Conservation (phyloP, 2,888 invertebrate genomes). For the Sipunculus nudus region DNA sequence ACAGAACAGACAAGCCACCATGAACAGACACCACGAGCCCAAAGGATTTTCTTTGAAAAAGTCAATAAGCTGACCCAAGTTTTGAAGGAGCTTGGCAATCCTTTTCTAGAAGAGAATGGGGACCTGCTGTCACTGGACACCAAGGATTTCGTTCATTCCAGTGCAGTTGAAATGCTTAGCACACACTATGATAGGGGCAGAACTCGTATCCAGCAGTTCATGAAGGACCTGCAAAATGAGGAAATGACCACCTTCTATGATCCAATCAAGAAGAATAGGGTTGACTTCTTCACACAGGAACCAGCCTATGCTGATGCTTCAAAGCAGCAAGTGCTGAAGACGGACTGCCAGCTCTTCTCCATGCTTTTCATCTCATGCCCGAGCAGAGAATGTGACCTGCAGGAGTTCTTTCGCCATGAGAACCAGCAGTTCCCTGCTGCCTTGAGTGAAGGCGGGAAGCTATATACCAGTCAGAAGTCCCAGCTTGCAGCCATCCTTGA, state of each 20-base stretch:
- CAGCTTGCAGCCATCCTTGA: slow-evolving; percentile 5
- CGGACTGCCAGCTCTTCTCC: slow-evolving; percentile 23
- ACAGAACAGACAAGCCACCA: slow-evolving; percentile 1
- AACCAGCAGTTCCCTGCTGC: slow-evolving; percentile 10
- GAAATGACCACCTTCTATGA: slow-evolving; percentile 19
- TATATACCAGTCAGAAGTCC: not conserved
- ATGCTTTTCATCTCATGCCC: slow-evolving; percentile 32
- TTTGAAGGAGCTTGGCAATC: too few species aligned
- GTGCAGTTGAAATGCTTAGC: too few species aligned
- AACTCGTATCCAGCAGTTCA: slow-evolving; percentile 19
- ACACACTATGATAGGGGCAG: too few species aligned
- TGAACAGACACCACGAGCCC: slow-evolving; percentile 7
- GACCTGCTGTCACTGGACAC: too few species aligned
- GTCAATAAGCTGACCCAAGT: too few species aligned
- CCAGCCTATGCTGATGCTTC: not conserved
- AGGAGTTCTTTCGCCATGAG: slow-evolving; percentile 2
- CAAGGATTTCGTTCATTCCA: too few species aligned
- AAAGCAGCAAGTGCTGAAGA: slow-evolving; percentile 16
- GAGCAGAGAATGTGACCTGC: slow-evolving; percentile 26
- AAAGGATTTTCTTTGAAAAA: slow-evolving; percentile 8
- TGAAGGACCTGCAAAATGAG: slow-evolving; percentile 18
- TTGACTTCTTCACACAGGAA: slow-evolving; percentile 23
- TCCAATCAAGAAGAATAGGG: slow-evolving; percentile 30
- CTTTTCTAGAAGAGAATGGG: too few species aligned
- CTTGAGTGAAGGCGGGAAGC: not conserved